Conservation (phyloP, 2,888 invertebrate genomes). For the Ochropleura plecta region DNA sequence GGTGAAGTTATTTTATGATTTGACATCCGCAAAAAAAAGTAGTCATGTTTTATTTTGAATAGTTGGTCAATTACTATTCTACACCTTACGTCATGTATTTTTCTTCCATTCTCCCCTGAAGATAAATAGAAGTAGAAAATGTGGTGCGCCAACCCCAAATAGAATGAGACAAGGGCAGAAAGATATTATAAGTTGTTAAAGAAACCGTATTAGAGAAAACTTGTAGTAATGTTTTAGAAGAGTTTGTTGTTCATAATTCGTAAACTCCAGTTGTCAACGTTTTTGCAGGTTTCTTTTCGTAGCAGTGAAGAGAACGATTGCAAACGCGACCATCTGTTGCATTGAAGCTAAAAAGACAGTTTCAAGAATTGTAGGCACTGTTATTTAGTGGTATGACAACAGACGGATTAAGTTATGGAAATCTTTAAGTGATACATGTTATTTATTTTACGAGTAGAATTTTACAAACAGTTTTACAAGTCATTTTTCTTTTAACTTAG, state of each 20-base stretch:
- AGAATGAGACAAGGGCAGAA: too few species aligned
- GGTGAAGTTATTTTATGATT: too few species aligned
- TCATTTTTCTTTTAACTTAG: too few species aligned
- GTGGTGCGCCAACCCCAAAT: too few species aligned
- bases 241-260: not conserved
- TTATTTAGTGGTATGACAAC: not conserved
- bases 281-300: constrained; percentile 3
- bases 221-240: not conserved
- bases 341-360: constrained; percentile 10
- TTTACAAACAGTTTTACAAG: too few species aligned
- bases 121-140: too few species aligned
- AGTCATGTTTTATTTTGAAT: not conserved
- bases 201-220: constrained; percentile 4
- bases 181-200: not conserved
- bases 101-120: too few species aligned
- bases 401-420: not conserved
- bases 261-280: not conserved
- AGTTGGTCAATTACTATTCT: not conserved
- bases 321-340: not conserved
- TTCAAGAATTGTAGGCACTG: not conserved
- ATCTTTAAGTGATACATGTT: not conserved
- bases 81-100: too few species aligned
- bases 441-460: too few species aligned
- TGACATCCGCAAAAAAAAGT: not conserved
- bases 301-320: not conserved